These are phyloP conservation scores for Chionoecetes opilio DNA, from an alignment of 1,140 invertebrate genomes.

Conservation along the genomic window DNA sequence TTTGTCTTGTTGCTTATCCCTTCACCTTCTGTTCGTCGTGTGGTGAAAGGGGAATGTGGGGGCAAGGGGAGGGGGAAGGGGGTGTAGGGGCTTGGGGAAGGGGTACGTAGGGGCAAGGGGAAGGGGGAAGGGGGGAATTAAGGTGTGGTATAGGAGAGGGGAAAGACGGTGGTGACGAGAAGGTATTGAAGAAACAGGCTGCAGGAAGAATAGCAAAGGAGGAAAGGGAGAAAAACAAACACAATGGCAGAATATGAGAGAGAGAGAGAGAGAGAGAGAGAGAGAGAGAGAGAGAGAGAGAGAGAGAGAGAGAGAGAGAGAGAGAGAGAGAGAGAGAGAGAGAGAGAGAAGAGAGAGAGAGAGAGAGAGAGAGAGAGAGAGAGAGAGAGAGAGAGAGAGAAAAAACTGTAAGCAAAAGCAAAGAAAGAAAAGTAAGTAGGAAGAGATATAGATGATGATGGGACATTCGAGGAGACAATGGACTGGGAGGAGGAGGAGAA, in stretches of 20 bases:
- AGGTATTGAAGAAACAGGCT: too few species aligned
- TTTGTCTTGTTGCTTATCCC: too few species aligned
- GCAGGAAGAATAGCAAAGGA: too few species aligned
- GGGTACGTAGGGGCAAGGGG: too few species aligned
- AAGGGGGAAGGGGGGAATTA: too few species aligned
- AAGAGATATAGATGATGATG: not conserved
- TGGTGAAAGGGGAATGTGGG: too few species aligned
- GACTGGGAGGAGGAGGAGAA: not conserved
- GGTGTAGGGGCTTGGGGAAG: too few species aligned
- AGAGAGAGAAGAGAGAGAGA: not conserved
- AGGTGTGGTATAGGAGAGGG: too few species aligned
- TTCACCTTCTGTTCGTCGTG: too few species aligned
- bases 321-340: constrained; percentile 56
- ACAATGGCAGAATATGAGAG: not conserved
- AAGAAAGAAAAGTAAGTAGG: not conserved
- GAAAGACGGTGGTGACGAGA: too few species aligned
- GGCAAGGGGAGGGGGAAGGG: too few species aligned
- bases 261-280: not conserved
- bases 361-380: not conserved
- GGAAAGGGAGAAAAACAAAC: constrained; percentile 32
- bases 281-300: not conserved
- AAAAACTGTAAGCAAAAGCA: not conserved
- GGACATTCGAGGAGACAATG: not conserved
- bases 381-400: not conserved
- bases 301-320: constrained; percentile 47